Evolutionary conservation across 2,797 vertebrate genomes (phyloP), one percentile per base, ranked within the genome.

Genomic region (Micrastur ruficollis): DNA sequence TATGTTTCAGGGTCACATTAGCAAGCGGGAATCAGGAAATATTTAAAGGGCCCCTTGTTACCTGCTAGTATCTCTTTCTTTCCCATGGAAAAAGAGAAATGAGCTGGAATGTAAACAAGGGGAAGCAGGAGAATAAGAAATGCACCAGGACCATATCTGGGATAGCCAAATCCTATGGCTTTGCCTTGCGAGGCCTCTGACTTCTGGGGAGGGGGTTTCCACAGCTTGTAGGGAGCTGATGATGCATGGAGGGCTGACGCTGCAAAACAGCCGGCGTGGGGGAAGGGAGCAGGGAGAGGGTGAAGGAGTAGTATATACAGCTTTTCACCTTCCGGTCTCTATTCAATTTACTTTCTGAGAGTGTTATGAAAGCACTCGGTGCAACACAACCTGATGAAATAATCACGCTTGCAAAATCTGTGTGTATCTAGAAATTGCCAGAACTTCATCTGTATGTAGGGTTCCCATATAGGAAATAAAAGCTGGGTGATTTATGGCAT

Each of bases 401-500:
- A 94, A 91, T 93, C 94, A 76, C 15, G 13, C 96, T 91, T 96
- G 88, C 95, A 96, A 97, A 96, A 87, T 71, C 81, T 97, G 91
- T 67, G 81, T 36, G 29, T 66, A 59, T 67, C 88, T 58, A 72
- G 79, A 95, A 91, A 95, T 78, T 90, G 85, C 79, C 72, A 96
- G 95, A 95, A 96, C 62, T 75, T 91, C 86, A 81, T 95, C 97
- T 92, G 66, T 86, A 81, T 81, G 95, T 80, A 81, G 78, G 61
- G 81, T 61, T 94, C 85, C 81, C 73, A 89, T 32, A 58, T 86
- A 97, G 94, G 92, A 98, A 97, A 96, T 93, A 97, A 96, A 95
- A 95, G 86, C 90, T 85, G 73, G 27, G 84, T 97, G 96, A 98
- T 98, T 98, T 96, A 97, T 96, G 90, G 80, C 94, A 94, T 96